Evolutionary conservation across 2,888 invertebrate genomes (phyloP).

Genomic region (Muschampia plurimacula): DNA sequence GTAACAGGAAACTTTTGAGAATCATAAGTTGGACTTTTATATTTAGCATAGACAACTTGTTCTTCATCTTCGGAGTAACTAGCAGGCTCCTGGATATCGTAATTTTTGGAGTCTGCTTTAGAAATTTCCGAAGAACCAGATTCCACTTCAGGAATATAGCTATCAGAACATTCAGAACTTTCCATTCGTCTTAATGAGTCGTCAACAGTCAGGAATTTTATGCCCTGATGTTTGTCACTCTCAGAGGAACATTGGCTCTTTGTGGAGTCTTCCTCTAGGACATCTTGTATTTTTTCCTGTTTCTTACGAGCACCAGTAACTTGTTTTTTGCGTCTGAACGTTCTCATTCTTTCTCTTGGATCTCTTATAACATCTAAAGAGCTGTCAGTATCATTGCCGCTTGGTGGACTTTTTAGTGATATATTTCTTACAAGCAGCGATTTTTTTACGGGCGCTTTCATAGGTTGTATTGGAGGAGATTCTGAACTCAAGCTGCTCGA

Average conservation of each 20-base stretch:
- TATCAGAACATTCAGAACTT: conserved; percentile 89
- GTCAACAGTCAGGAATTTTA: conserved; percentile 71
- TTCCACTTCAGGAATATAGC: conserved; percentile 88
- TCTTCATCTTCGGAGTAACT: conserved; percentile 86
- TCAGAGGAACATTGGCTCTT: conserved; percentile 83
- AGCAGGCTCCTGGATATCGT: conserved; percentile 68
- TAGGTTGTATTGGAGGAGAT: conserved; percentile 89
- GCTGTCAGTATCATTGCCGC: conserved; percentile 91
- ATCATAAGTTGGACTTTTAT: conserved; percentile 71
- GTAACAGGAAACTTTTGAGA: conserved; percentile 76
- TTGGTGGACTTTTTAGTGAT: conserved; percentile 89
- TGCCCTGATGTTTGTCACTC: conserved; percentile 75
- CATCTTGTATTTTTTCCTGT: conserved; percentile 84
- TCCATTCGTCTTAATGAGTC: conserved; percentile 83
- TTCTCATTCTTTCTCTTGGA: conserved; percentile 88
- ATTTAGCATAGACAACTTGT: conserved; percentile 76
- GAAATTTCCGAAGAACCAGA: conserved; percentile 87
- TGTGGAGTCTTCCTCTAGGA: conserved; percentile 81
- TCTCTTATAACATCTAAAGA: conserved; percentile 89
- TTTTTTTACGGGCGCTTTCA: conserved; percentile 88
- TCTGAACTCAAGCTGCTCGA: conserved; percentile 91
- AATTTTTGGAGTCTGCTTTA: conserved; percentile 80
- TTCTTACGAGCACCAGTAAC: conserved; percentile 85
- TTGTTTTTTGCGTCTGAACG: conserved; percentile 89
- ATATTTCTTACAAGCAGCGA: conserved; percentile 86